Base-by-base conservation (phyloP, 37 sponge, comb jelly and placozoan genomes). In the Eunapius fragilis region DNA sequence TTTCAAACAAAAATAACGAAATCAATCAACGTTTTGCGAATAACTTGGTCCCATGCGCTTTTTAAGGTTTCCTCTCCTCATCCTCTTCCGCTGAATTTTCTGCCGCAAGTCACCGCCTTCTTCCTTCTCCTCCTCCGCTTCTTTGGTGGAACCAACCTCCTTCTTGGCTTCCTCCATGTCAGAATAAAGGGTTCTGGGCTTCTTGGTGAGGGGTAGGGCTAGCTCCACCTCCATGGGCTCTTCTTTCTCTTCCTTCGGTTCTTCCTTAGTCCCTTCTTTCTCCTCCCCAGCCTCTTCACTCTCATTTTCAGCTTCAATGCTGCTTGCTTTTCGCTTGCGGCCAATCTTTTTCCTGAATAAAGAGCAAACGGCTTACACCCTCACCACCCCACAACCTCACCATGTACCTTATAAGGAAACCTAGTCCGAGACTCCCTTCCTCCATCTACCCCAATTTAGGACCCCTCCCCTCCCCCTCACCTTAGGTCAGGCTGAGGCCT, bases 151-250 rank as follows among this genome's bases (percentile, higher is more conserved):
- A n/a, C n/a, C n/a, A n/a, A n/a, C n/a, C n/a, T n/a, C 27, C 5
- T 25, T 37, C 76, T 74, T 31, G 24, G 27, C 67, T 12, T n/a
- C 72, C 67, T 49, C 37, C 68, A 32, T 80, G 37, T 69, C 70
- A 24, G 81, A 37, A 68, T 67, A 37, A 26, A 69, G 27, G 25
- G 70, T 67, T 75, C 48, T 75, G 77, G 85, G 78, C 25, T 49
- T 36, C 78, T 78, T 78, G 27, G 41, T 50, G 5, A 78, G 28
- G 25, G 50, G 35, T 3, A 49, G n/a, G 48, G 41, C 28, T 5
- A 26, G 78, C 25, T 78, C 78, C 45, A 45, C 47, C 9, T 45
- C 47, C 47, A 78, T 25, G 23, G 30, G 33, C 30, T 25, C 75
- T 5, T 31, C 49, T 2, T 78, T 49, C 47, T 9, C 28, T 5